These are phyloP conservation scores for Hippoglossus hippoglossus DNA, from an alignment of 2,797 vertebrate genomes.

Conservation along the genomic window DNA sequence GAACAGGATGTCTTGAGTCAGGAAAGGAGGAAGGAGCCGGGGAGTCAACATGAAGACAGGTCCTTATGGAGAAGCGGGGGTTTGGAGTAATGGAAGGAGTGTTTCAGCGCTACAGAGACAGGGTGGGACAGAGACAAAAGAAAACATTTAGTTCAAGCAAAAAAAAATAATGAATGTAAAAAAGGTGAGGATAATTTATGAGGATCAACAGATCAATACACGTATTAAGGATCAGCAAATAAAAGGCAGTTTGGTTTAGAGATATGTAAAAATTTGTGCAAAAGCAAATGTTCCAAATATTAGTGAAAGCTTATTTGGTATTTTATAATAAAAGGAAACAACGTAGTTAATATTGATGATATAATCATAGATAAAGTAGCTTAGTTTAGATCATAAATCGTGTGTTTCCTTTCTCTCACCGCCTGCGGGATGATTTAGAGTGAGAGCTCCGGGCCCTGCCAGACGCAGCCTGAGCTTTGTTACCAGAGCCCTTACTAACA, in stretches of 20 bases:
- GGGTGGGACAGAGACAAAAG: constrained; percentile 76
- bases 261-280: constrained; percentile 3
- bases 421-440: constrained; percentile 60
- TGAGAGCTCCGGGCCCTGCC: constrained; percentile 64
- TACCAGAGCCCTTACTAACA: constrained; percentile 36
- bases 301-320: no score
- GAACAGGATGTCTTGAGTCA: constrained; percentile 78
- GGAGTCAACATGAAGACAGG: constrained; percentile 78
- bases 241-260: background rate
- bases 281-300: background rate
- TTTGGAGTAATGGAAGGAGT: constrained; percentile 75
- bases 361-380: background rate
- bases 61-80: constrained; percentile 80
- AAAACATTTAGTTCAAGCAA: constrained; percentile 68
- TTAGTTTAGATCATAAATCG: background rate
- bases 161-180: constrained; percentile 15
- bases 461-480: constrained; percentile 50
- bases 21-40: constrained; percentile 66
- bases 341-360: background rate
- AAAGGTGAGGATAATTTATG: constrained; percentile 40
- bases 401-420: constrained; percentile 28
- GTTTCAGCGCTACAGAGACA: constrained; percentile 86
- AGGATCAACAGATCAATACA: constrained; percentile 29
- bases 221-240: constrained; percentile 32
- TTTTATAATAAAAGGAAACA: background rate